phyloP scores from a whole-genome alignment of 1,140 invertebrate genomes.

The Pogonognathellus flavescens region DNA sequence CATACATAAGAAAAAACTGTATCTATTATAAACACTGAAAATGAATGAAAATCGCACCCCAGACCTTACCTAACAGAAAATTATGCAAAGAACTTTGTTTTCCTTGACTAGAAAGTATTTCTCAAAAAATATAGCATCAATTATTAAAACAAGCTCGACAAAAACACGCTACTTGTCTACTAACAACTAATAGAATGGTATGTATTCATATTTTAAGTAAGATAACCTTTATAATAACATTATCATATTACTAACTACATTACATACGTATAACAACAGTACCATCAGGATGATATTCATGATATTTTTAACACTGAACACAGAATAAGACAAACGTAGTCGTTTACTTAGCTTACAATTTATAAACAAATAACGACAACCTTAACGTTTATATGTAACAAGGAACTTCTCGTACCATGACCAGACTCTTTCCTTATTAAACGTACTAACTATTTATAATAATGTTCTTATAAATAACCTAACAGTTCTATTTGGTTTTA shows the following conservation, averaged over 20 bases:
- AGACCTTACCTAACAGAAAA: background rate
- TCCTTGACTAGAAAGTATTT: constrained; percentile 37
- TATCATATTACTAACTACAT: too few species aligned
- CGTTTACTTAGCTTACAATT: constrained; percentile 28
- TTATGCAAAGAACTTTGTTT: constrained; percentile 37
- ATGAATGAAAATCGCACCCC: background rate
- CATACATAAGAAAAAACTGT: background rate
- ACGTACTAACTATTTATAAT: background rate
- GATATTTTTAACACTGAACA: constrained; percentile 32
- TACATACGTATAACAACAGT: constrained; percentile 33
- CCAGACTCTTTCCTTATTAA: background rate
- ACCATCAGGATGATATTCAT: constrained; percentile 33
- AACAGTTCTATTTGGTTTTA: constrained; percentile 31
- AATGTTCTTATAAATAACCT: too few species aligned
- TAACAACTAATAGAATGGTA: background rate
- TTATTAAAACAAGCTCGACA: constrained; percentile 41
- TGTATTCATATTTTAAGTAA: background rate
- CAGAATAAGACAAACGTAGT: constrained; percentile 18
- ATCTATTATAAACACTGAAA: background rate
- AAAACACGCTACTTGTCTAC: background rate
- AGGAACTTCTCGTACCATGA: constrained; percentile 11
- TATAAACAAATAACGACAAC: constrained; percentile 17
- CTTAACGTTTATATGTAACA: background rate
- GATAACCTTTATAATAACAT: too few species aligned
- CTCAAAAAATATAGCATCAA: constrained; percentile 42